Evolutionary conservation across 2,888 invertebrate genomes (phyloP).

Genomic region (Oscheius sp.): DNA sequence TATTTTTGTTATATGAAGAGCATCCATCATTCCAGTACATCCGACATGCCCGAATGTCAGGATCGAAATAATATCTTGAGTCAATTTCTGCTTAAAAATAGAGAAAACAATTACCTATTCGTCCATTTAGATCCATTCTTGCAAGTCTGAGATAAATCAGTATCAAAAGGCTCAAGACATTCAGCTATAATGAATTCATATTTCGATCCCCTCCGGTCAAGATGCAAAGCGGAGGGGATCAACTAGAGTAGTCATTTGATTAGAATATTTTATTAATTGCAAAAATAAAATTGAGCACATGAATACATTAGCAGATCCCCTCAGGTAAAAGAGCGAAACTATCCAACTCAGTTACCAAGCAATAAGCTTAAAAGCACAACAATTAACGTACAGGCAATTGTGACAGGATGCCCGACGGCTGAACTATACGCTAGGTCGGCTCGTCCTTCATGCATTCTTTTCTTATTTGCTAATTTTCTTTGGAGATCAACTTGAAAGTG

Average conservation of each 20-base stretch:
- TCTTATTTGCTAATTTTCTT: conserved; percentile 37
- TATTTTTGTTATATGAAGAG: conserved; percentile 44
- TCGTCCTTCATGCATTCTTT: conserved; percentile 37
- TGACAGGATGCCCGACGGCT: conserved; percentile 40
- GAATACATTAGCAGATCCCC: conserved; percentile 22
- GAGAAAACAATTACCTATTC: conserved; percentile 40
- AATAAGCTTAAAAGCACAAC: not conserved
- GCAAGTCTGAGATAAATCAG: conserved; percentile 52
- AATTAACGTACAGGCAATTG: conserved; percentile 37
- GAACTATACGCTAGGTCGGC: conserved; percentile 41
- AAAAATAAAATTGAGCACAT: conserved; percentile 3
- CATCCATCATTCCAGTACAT: conserved; percentile 69
- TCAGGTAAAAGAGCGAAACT: not conserved
- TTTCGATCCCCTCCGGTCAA: not conserved
- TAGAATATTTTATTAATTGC: conserved; percentile 15
- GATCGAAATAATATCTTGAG: conserved; percentile 57
- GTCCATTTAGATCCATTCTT: conserved; percentile 40
- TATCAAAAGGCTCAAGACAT: conserved; percentile 61
- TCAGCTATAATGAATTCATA: conserved; percentile 38
- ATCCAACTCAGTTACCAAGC: conserved; percentile 14
- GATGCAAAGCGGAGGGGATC: conserved; percentile 21
- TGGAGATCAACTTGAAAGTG: conserved; percentile 44
- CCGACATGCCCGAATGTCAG: conserved; percentile 51
- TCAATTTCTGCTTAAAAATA: not conserved
- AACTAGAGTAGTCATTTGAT: not conserved